Conservation (phyloP, 1,140 invertebrate genomes). For the Phymastichus coffea region DNA sequence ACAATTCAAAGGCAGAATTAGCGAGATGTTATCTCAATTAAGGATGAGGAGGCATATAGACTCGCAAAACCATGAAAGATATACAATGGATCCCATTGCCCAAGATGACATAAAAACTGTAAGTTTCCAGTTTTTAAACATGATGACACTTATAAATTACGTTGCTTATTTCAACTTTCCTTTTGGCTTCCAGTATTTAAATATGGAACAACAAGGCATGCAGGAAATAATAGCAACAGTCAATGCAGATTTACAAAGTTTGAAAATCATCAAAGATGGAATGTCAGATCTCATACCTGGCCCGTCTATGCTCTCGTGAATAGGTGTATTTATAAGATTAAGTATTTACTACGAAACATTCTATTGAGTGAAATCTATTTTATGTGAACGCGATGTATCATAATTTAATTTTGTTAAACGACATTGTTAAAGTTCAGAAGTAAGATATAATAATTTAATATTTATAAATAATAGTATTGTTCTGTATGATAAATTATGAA, state of each 20-base stretch:
- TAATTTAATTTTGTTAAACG: conserved; percentile 18
- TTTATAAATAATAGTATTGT: neutral
- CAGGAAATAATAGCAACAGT: conserved; percentile 78
- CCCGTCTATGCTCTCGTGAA: conserved; percentile 40
- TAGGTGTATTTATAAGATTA: conserved; percentile 20
- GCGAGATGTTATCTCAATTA: conserved; percentile 86
- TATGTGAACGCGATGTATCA: no score
- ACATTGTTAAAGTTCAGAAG: conserved; percentile 10
- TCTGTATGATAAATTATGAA: no score
- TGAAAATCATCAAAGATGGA: conserved; percentile 80
- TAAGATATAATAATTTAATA: conserved; percentile 1
- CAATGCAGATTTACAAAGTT: conserved; percentile 71
- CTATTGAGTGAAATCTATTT: no score
- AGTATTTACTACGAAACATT: no score
- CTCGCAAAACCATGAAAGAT: conserved; percentile 54
- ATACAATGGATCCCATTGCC: conserved; percentile 64
- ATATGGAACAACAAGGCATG: conserved; percentile 83
- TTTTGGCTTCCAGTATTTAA: conserved; percentile 70
- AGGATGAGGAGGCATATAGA: conserved; percentile 71
- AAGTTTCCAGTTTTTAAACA: conserved; percentile 29
- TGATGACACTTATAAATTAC: neutral
- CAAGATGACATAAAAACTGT: conserved; percentile 67
- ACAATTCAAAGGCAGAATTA: conserved; percentile 88
- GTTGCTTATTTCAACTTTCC: conserved; percentile 12
- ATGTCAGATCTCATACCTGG: conserved; percentile 59